Base-by-base conservation (phyloP, 1,140 invertebrate species). In the Patella vulgata region DNA sequence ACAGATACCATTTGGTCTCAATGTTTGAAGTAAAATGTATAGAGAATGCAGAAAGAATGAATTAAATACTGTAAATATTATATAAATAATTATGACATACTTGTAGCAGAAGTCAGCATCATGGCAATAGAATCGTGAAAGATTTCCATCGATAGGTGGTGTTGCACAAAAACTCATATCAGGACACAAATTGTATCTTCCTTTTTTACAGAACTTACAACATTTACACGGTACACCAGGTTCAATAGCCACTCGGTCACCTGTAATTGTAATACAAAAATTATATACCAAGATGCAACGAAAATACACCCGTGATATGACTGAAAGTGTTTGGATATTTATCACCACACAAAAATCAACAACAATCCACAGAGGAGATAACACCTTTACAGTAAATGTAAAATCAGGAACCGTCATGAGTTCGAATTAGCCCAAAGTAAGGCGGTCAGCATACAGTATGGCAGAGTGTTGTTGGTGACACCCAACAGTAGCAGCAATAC, bases 71-170 rank as follows among this genome's bases (percentile, higher is more conserved):
- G 14, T 48, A 30, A 12, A 17, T 56, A n/a, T 56, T 11, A 5
- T 21, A 56, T 51, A 6, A 19, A 25, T n/a, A 57, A 19, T 30
- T 42, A 1, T 12, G 28, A 59, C 74, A 76, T 75, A 95, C 93
- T 95, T 96, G 86, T 89, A 94, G 78, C 95, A 97, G 82, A 96
- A 97, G 85, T 97, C 94, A 30, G 95, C 94, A 42, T 92, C 90
- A 77, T 97, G 95, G 44, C 90, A 90, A 82, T 96, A 97, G 80
- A 89, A 97, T 70, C 91, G 64, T 17, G 77, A 88, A 5, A 98
- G 86, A 80, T 91, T 97, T 59, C 96, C 96, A 86, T 98, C 88
- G 47, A 89, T 44, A 23, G 80, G 95, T 1, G 95, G 95, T 0
- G 95, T 97, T 14, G 95, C 95, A 84, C 92, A 96, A 85, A 97